These are phyloP conservation scores for Aphelinus certus DNA, from an alignment of 1,140 invertebrate genomes.

Conservation along the genomic window DNA sequence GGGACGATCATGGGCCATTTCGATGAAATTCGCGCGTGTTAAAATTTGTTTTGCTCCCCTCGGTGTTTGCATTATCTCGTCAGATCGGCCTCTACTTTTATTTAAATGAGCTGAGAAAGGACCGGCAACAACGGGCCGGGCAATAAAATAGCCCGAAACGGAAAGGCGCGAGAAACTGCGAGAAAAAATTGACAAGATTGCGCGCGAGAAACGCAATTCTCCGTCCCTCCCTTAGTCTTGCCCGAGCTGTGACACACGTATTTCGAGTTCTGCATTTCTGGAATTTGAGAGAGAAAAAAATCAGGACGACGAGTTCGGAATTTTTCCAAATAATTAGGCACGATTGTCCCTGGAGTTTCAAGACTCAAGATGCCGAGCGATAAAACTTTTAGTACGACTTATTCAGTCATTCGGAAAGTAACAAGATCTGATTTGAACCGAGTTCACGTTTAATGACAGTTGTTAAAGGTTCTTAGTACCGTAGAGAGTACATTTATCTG, in stretches of 20 bases:
- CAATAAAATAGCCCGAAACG: constrained; percentile 11
- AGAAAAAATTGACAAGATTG: constrained; percentile 15
- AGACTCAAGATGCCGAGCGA: constrained; percentile 17
- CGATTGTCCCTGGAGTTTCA: constrained; percentile 30
- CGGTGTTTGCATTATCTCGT: constrained; percentile 11
- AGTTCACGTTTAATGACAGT: constrained; percentile 5
- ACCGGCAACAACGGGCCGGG: neutral
- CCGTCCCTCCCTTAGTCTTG: neutral
- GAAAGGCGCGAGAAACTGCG: constrained; percentile 23
- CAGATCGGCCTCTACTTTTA: constrained; percentile 23
- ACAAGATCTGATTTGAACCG: constrained; percentile 30
- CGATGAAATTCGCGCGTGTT: constrained; percentile 22
- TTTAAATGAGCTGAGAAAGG: constrained; percentile 25
- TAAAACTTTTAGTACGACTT: constrained; percentile 31
- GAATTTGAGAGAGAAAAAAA: constrained; percentile 4
- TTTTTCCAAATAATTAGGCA: constrained; percentile 31
- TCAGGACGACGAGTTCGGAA: neutral
- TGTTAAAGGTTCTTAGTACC: constrained; percentile 8
- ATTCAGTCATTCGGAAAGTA: constrained; percentile 20
- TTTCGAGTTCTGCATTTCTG: constrained; percentile 9
- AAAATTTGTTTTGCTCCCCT: constrained; percentile 24
- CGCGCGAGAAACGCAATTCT: neutral
- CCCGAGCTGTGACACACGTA: neutral
- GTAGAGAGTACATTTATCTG: neutral
- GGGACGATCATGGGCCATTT: neutral